Base-by-base conservation (phyloP, 1,140 invertebrate species). In the Plectrocnemia conspersa region DNA sequence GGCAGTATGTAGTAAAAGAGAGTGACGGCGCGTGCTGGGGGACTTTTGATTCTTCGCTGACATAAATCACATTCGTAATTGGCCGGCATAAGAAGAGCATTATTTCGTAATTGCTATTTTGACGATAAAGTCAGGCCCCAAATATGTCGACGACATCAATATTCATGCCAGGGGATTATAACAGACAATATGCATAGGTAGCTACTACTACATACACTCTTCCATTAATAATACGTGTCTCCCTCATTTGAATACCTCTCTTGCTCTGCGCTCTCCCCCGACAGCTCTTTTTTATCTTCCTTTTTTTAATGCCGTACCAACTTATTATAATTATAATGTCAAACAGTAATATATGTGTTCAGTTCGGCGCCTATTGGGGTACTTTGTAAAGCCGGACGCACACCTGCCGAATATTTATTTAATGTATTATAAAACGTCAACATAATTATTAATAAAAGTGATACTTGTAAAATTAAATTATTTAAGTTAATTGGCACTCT, bases 241-340 rank as follows among this genome's bases (percentile, higher is more conserved):
- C 42, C 48, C 59, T 61, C 54, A 61, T 61, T 57, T 61, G 59
- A 61, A 61, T 61, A 56, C 44, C 36, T 52, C 49, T 42, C 32
- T 36, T n/a, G 23, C 19, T 23, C 21, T 19, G 27, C 27, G 22
- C 36, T 18, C 10, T 23, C 18, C 27, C 42, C 36, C 40, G 23
- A 29, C 19, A 19, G 29, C 49, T 46, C 13, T 46, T 19, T 38
- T 38, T 48, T 53, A 41, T 57, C 38, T 25, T 40, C 38, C 22
- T 38, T 48, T 55, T 60, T 61, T 56, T 61, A 56, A 61, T 61
- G 40, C 55, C 52, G 55, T 25, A 52, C 59, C 54, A 61, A 61
- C 59, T 61, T 61, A 61, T 61, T 61, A 61, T 61, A 61, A 61
- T 61, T 61, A 61, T 57, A 57, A 54, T 61, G 59, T 61, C 59